A percentile compares a stretch with the other conserved stretches of the same genome.
Evolutionary conservation across 2,888 invertebrate genomes (phyloP).

Genomic region (Ectropis crepuscularia): DNA sequence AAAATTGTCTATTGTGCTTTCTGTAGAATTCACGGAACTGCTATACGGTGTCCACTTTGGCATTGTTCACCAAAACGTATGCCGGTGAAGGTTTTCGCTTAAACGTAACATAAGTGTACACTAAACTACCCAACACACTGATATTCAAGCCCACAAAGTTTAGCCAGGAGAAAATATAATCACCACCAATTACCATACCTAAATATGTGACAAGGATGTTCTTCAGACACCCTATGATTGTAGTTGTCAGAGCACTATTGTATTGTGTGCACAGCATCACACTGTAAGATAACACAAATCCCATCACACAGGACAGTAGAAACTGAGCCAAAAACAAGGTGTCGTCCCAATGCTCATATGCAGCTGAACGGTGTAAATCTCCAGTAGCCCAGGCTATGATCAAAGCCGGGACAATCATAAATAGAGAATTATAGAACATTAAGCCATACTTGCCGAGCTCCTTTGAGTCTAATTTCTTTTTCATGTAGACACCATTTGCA

Average conservation of each 20-base stretch:
- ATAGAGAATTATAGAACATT: slow-evolving; percentile 96
- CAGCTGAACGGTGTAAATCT: slow-evolving; percentile 87
- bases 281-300: slow-evolving; percentile 97
- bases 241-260: slow-evolving; percentile 99
- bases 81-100: slow-evolving; percentile 81
- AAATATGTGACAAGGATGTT: slow-evolving; percentile 98
- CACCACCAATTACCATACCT: slow-evolving; percentile 99
- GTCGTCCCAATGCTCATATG: slow-evolving; percentile 90
- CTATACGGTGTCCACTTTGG: slow-evolving; percentile 75
- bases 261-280: slow-evolving; percentile 97
- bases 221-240: slow-evolving; percentile 98
- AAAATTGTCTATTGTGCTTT: slow-evolving; percentile 51
- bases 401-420: slow-evolving; percentile 92
- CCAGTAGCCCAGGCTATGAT: slow-evolving; percentile 90
- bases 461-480: slow-evolving; percentile 97
- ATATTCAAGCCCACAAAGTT: slow-evolving; percentile 99
- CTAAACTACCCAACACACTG: slow-evolving; percentile 93
- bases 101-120: slow-evolving; percentile 95
- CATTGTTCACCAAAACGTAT: slow-evolving; percentile 63
- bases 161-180: slow-evolving; percentile 96
- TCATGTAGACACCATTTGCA: slow-evolving; percentile 98
- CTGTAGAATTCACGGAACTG: slow-evolving; percentile 32
- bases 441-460: slow-evolving; percentile 96
- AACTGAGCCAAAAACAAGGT: slow-evolving; percentile 92
- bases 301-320: slow-evolving; percentile 96